Evolutionary conservation across 2,888 invertebrate species (phyloP), one percentile per base, ranked within the genome.

Genomic region (Melipona beecheii): DNA sequence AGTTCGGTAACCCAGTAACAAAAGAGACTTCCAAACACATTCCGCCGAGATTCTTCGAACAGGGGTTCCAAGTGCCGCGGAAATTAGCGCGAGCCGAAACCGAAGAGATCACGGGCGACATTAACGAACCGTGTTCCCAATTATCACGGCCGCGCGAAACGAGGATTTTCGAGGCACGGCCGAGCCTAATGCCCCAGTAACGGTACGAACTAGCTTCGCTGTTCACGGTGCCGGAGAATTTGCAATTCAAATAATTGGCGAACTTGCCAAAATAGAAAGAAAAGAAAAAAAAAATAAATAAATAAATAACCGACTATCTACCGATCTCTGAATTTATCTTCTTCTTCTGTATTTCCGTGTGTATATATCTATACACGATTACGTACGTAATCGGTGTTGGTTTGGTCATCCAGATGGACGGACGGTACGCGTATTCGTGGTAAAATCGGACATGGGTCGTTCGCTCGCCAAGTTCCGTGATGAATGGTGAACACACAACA

Each of bases 171-270:
- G 78, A 82, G 75, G 17, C 76, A 49, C 66, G 60, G 68, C 66
- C 58, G 84, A 90, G 89, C 93, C 93, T 89, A 92, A 92, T 92
- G 92, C 92, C 92, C 92, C 89, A 93, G 90, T 92, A 93, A 92
- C 92, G 89, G 92, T 84, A 90, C 84, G 89, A 84, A 84, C 85
- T n/a, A n/a, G 86, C 80, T 81, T 85, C 85, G 81, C 50, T 79
- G 49, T 84, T 71, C 78, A 75, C 78, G 75, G 62, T 71, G 79
- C 70, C 52, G 87, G 68, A n/a, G 76, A 90, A 93, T 93, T 93
- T 91, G 90, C 91, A 92, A 92, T 91, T 93, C 90, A 92, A 92
- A 92, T 92, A 92, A 92, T 91, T 92, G 89, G 84, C 87, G 80
- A 91, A 86, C 73, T 80, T 75, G 74, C 43, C 58, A 50, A 36